Percentiles rank a stretch among this genome's conserved stretches.
phyloP scores from a whole-genome alignment of 2,888 invertebrate genomes.

The Caenorhabditis sinica region DNA sequence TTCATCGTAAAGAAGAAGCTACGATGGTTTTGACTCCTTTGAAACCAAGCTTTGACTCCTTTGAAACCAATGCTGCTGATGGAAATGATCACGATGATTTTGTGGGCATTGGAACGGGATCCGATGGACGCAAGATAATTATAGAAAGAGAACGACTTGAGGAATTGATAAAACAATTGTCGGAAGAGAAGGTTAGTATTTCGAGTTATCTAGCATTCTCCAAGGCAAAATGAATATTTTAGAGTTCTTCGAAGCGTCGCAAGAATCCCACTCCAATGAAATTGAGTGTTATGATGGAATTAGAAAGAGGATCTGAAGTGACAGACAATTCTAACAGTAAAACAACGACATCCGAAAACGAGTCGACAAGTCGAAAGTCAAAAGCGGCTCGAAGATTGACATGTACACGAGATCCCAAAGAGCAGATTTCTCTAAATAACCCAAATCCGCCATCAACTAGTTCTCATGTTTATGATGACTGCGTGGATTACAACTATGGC shows the following conservation, averaged over 20 bases:
- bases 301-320: not conserved
- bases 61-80: not conserved
- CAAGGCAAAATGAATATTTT: not conserved
- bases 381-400: not conserved
- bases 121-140: slow-evolving; percentile 24
- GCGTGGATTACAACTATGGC: not conserved
- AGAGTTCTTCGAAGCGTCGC: slow-evolving; percentile 25
- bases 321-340: not conserved
- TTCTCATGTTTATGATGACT: not conserved
- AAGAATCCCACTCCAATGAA: slow-evolving; percentile 45
- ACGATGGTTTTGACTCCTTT: slow-evolving; percentile 30
- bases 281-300: not conserved
- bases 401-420: not conserved
- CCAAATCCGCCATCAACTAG: not conserved
- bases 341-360: not conserved
- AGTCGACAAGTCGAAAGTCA: not conserved
- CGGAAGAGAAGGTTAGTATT: not conserved
- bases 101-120: slow-evolving; percentile 19
- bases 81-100: slow-evolving; percentile 2
- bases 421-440: not conserved
- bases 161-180: slow-evolving; percentile 26
- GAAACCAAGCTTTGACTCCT: not conserved
- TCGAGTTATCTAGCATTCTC: too few relatives aligned
- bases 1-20: slow-evolving; percentile 6
- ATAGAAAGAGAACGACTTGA: slow-evolving; percentile 21